Percentiles rank a stretch among this genome's conserved stretches.
phyloP scores from a whole-genome alignment of 2,888 invertebrate species.

The Oligia fasciuncula region DNA sequence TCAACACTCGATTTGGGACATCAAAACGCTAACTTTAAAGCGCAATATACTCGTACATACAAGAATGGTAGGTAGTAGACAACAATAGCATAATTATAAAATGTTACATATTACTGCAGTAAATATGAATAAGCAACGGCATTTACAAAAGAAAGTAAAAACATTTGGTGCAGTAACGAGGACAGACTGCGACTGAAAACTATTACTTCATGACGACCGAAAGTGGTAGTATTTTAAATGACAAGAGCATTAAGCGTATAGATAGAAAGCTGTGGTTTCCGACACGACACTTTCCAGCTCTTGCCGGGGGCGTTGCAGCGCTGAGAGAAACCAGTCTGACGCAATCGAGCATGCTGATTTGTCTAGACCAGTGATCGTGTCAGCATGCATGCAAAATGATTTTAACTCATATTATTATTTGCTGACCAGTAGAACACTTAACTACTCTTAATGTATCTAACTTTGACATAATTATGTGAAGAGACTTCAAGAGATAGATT shows the following conservation, averaged over 20 bases:
- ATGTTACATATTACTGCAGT: not conserved
- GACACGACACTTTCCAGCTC: constrained; percentile 79
- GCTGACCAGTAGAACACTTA: constrained; percentile 4
- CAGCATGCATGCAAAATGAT: constrained; percentile 40
- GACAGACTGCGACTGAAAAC: constrained; percentile 29
- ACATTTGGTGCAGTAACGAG: constrained; percentile 14
- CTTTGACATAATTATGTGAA: not conserved
- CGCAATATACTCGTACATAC: not conserved
- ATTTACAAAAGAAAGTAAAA: constrained; percentile 24
- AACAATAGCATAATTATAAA: not conserved
- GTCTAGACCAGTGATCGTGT: constrained; percentile 59
- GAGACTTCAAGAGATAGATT: not conserved
- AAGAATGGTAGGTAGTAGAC: not conserved
- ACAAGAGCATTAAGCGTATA: constrained; percentile 68
- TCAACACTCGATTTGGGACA: constrained; percentile 27
- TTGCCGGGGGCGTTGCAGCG: constrained; percentile 52
- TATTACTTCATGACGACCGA: constrained; percentile 46
- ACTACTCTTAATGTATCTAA: not conserved
- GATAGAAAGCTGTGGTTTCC: constrained; percentile 83
- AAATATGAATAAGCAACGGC: constrained; percentile 13
- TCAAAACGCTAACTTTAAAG: constrained; percentile 23
- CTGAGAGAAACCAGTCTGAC: constrained; percentile 76
- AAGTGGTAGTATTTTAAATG: constrained; percentile 65
- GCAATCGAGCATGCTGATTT: constrained; percentile 74
- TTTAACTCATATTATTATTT: too few relatives aligned